Evolutionary conservation across 2,113 vertebrate species (phyloP).

Genomic region (Hirundichthys speculiger): DNA sequence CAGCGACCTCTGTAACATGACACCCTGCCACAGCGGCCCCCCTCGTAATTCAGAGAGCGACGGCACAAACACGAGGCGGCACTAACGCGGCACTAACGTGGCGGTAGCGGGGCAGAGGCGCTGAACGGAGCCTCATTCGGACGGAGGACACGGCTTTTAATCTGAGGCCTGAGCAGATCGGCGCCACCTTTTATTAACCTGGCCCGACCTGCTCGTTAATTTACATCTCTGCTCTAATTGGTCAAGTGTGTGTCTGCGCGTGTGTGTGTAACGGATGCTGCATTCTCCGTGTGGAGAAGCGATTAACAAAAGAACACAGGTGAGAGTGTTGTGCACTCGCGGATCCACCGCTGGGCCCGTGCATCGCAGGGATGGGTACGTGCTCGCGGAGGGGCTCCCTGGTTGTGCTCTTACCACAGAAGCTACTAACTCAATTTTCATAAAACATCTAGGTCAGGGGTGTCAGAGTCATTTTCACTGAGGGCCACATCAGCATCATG

Average conservation of each 20-base stretch:
- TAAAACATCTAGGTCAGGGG: too few species aligned
- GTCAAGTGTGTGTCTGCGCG: slow-evolving; percentile 23
- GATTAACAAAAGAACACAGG: slow-evolving; percentile 31
- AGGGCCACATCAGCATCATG: too few species aligned
- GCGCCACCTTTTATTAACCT: slow-evolving; percentile 62
- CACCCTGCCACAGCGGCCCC: not conserved
- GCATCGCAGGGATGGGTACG: too few species aligned
- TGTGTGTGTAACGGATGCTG: slow-evolving; percentile 30
- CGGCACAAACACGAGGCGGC: not conserved
- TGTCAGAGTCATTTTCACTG: too few species aligned
- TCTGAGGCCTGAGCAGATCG: slow-evolving; percentile 55
- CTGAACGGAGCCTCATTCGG: slow-evolving; percentile 6
- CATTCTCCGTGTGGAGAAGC: slow-evolving; percentile 11
- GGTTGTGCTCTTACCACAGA: too few species aligned
- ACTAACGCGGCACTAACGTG: slow-evolving; percentile 6
- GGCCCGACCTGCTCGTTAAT: slow-evolving; percentile 59
- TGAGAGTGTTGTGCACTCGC: not conserved
- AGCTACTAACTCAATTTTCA: too few species aligned
- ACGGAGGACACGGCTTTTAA: slow-evolving; percentile 37
- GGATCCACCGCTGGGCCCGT: not conserved
- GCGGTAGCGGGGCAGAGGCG: not conserved
- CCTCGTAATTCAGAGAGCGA: slow-evolving; percentile 5
- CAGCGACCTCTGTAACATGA: too few species aligned
- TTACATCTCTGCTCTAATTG: slow-evolving; percentile 57
- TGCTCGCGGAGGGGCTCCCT: too few species aligned